Conservation (phyloP, 1,140 invertebrate species). For the Doryteuthis pealeii region DNA sequence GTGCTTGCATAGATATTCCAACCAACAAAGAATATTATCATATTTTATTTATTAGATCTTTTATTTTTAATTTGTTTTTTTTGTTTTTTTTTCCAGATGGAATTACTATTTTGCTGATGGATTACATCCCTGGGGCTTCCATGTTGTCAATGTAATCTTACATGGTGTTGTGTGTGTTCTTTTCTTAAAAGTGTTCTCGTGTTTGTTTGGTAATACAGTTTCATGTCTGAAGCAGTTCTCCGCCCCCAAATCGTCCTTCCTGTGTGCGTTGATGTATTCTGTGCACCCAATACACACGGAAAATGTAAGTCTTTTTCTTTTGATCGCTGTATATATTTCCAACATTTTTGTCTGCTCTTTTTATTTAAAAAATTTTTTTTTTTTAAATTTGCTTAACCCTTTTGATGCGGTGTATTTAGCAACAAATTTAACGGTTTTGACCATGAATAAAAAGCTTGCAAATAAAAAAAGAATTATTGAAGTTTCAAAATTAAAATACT, state of each 20-base stretch:
- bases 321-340: neutral
- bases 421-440: too few relatives aligned
- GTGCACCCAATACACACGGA: constrained; percentile 95
- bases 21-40: too few relatives aligned
- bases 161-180: constrained; percentile 59
- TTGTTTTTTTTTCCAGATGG: constrained; percentile 67
- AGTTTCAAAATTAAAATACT: too few relatives aligned
- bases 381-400: too few relatives aligned
- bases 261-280: constrained; percentile 79
- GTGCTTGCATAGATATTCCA: too few relatives aligned
- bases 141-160: constrained; percentile 62
- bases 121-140: constrained; percentile 59
- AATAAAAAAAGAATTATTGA: too few relatives aligned
- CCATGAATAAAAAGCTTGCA: too few relatives aligned
- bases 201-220: constrained; percentile 36
- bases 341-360: neutral
- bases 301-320: constrained; percentile 73
- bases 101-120: constrained; percentile 70
- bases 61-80: too few relatives aligned
- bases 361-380: neutral
- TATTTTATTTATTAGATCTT: too few relatives aligned
- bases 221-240: constrained; percentile 19
- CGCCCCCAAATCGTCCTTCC: constrained; percentile 59
- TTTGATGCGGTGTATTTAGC: too few relatives aligned
- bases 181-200: constrained; percentile 63